Evolutionary conservation across 2,113 vertebrate genomes (phyloP), one percentile per base, ranked within the genome.

Genomic region (Alexandromys fortis): DNA sequence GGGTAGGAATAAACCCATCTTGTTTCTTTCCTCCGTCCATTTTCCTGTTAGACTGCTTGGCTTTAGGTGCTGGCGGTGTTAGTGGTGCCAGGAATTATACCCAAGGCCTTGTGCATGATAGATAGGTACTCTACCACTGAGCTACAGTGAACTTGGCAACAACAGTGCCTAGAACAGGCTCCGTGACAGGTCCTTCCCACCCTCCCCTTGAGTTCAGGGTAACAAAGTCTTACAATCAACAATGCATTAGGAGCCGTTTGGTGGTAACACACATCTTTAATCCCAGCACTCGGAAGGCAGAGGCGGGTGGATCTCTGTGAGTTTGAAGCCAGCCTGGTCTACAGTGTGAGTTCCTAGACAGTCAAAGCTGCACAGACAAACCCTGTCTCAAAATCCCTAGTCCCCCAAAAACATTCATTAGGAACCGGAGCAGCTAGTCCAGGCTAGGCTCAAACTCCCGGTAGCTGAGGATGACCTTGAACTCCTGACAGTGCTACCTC

Each of bases 231-330:
- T 26, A 70, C 9, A 52, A 70, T 70, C 65, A 70, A 55, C 3
- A 79, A 21, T 33, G 21, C 49, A 79, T 55, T 55, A 55, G 77
- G 33, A n/a, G 35, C 68, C 33, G 7, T 2, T 17, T n/a, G 35
- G 35, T 72, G 70, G 35, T n/a, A 1, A 1, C 1, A 0, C 14
- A n/a, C 2, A 2, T 3, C 17, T 72, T n/a, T 72, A 72, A 72
- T 72, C 68, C 35, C 35, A n/a, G 68, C 35, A n/a, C 17, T n/a
- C 17, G 0, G 68, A 19, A 72, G 14, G 16, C 68, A 72, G 17
- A n/a, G 16, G 35, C 7, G 8, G 68, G 68, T 0, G 3, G 68
- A n/a, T 72, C 35, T 72, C 35, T 72, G 35, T 72, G 70, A 72
- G 70, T 72, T n/a, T n/a, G 35, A n/a, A n/a, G 35, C 16, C 68